Evolutionary conservation across 2,113 vertebrate species (phyloP).

Genomic region (Pseudopipra pipra): DNA sequence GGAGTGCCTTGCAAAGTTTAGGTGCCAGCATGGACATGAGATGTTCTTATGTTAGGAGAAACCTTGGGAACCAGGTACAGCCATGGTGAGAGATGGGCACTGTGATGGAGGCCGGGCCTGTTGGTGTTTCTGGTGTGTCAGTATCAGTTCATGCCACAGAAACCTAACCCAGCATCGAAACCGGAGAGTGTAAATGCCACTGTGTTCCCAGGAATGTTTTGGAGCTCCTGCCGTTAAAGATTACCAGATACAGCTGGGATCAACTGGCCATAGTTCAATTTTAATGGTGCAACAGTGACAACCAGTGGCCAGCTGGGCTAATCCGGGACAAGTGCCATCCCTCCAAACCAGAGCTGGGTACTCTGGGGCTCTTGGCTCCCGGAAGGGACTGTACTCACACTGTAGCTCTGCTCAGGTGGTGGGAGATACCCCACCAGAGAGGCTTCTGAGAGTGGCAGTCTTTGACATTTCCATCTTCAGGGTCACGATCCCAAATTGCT

Average conservation of each 20-base stretch:
- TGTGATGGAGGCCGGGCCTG: accelerated
- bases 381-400: neutral
- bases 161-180: neutral
- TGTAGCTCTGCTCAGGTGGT: neutral
- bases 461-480: neutral
- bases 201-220: neutral
- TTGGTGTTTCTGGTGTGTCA: neutral
- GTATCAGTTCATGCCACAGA: neutral
- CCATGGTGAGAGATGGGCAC: neutral
- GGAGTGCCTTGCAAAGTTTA: neutral
- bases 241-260: neutral
- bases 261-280: neutral
- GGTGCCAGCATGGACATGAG: accelerated
- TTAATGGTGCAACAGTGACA: constrained; percentile 50
- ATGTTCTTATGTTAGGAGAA: neutral
- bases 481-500: neutral
- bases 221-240: neutral
- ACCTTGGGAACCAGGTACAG: neutral
- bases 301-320: constrained; percentile 39
- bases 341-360: neutral
- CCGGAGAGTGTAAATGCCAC: neutral
- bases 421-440: neutral
- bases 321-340: neutral
- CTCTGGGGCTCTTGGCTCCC: neutral
- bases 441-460: neutral